Evolutionary conservation across 2,888 invertebrate species (phyloP).

Genomic region (Bruchidius siliquastri): DNA sequence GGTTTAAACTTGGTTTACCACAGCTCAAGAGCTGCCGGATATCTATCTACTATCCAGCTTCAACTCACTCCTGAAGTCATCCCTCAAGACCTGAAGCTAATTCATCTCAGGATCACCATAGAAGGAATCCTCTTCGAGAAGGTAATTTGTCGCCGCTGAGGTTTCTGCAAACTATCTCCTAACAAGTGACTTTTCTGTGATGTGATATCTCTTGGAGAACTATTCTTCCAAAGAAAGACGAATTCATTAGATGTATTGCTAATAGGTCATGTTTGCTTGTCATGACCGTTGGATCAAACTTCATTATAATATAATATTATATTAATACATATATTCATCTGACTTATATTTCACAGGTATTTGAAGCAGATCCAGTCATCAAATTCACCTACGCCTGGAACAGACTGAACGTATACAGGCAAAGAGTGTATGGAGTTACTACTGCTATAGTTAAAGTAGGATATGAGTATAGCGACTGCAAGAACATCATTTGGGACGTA

Average conservation of each 20-base stretch:
- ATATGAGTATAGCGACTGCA: constrained; percentile 91
- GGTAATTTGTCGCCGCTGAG: constrained; percentile 37
- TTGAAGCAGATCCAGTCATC: constrained; percentile 94
- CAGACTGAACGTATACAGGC: constrained; percentile 89
- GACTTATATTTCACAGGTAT: constrained; percentile 45
- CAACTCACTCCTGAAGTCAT: constrained; percentile 84
- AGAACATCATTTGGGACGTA: constrained; percentile 91
- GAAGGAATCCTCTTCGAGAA: constrained; percentile 93
- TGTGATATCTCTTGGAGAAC: no score
- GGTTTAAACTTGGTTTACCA: constrained; percentile 95
- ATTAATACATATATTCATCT: no score
- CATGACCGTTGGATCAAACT: no score
- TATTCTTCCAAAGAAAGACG: no score
- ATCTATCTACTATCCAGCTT: constrained; percentile 85
- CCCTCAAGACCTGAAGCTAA: constrained; percentile 75
- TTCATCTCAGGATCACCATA: constrained; percentile 87
- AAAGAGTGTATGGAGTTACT: constrained; percentile 94
- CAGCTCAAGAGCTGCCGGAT: constrained; percentile 90
- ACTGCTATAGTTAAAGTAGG: constrained; percentile 94
- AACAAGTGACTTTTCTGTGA: no score
- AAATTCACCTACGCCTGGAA: constrained; percentile 99
- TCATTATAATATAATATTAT: no score
- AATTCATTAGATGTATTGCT: no score
- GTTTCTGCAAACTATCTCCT: background rate
- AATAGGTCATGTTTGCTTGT: no score